Conservation (phyloP, 2,888 invertebrate genomes). For the Myopa tessellatipennis region DNA sequence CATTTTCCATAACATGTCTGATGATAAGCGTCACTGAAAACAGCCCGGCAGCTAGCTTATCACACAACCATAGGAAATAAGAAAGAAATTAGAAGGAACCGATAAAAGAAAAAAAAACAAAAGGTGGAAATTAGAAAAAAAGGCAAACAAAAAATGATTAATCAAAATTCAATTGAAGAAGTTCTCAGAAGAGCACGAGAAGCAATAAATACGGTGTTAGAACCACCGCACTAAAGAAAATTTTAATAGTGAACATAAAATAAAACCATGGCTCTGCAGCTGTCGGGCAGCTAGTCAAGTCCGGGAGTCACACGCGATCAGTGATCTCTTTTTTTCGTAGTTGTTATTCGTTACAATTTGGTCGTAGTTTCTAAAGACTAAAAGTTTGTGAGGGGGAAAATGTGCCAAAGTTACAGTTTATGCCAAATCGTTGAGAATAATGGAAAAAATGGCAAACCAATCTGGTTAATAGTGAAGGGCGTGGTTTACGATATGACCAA, state of each 20-base stretch:
- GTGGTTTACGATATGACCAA: conserved; percentile 77
- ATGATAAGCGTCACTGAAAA: not conserved
- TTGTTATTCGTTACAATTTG: not conserved
- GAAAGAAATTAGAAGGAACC: not conserved
- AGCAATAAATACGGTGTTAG: not conserved
- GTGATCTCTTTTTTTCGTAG: not conserved
- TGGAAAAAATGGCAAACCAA: conserved; percentile 71
- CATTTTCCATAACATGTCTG: not conserved
- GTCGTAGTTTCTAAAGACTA: not conserved
- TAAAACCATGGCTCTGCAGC: conserved; percentile 26
- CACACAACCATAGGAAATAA: not conserved
- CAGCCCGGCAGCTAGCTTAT: not conserved
- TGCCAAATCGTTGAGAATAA: conserved; percentile 73
- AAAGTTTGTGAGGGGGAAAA: conserved; percentile 21
- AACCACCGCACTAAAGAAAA: too few relatives aligned
- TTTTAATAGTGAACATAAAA: conserved; percentile 20
- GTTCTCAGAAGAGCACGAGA: conserved; percentile 24
- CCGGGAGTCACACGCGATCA: not conserved
- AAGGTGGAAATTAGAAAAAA: not conserved
- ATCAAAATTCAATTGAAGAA: conserved; percentile 43
- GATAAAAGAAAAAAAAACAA: not conserved
- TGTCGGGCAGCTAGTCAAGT: not conserved
- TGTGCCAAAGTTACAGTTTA: conserved; percentile 58
- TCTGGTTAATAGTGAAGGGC: conserved; percentile 77
- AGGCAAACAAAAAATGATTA: not conserved